Conservation (phyloP, 2,888 invertebrate species). For the Callosobruchus maculatus region DNA sequence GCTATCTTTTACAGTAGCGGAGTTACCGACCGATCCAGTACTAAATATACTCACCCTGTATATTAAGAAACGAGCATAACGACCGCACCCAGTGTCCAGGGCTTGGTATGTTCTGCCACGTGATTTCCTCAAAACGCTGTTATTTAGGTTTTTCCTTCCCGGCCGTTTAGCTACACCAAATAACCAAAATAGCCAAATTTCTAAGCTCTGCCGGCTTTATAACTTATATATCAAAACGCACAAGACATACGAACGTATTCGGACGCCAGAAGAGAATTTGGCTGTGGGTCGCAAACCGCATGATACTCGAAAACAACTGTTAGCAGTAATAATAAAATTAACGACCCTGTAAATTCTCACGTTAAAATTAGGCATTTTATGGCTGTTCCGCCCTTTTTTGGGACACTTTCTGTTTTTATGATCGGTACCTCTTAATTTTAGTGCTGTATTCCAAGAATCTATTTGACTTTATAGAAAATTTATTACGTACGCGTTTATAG, state of each 20-base stretch:
- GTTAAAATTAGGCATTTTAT: constrained; percentile 15
- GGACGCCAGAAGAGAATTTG: background rate
- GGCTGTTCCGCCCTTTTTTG: constrained; percentile 2
- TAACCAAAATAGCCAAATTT: too few relatives aligned
- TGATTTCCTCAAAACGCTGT: too few relatives aligned
- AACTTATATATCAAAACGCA: too few relatives aligned
- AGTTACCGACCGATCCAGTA: too few relatives aligned
- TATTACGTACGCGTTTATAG: background rate
- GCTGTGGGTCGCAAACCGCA: background rate
- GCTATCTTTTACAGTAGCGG: too few relatives aligned
- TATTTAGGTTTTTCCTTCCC: too few relatives aligned
- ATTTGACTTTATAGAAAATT: constrained; percentile 1
- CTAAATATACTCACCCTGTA: too few relatives aligned
- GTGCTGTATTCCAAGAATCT: constrained; percentile 11
- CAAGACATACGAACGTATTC: background rate
- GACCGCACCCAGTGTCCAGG: too few relatives aligned
- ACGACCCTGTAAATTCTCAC: constrained; percentile 11
- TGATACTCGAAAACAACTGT: constrained; percentile 13
- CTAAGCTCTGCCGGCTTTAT: too few relatives aligned
- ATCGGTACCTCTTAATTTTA: constrained; percentile 19
- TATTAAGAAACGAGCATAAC: too few relatives aligned
- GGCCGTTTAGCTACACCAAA: too few relatives aligned
- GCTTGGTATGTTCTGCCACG: too few relatives aligned
- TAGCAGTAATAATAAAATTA: constrained; percentile 14
- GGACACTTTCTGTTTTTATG: constrained; percentile 3